Conservation (phyloP, 1,140 invertebrate species). For the Panagrolaimus sp. region DNA sequence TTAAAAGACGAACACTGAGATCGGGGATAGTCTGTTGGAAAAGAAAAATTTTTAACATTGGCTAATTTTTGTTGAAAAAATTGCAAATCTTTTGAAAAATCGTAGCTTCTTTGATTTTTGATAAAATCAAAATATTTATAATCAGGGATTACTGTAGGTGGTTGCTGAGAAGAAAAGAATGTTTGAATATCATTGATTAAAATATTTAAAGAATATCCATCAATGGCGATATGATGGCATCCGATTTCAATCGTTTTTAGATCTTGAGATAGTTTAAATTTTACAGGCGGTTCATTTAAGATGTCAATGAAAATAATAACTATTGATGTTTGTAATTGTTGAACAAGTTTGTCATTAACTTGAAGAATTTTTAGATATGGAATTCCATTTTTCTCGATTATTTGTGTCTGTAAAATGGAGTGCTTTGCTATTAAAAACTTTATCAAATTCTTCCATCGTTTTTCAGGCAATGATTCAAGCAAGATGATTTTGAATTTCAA, state of each 20-base stretch:
- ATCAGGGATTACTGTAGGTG: not conserved
- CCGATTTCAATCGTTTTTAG: not conserved
- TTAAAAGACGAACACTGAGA: not conserved
- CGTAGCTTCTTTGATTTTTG: not conserved
- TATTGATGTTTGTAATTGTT: not conserved
- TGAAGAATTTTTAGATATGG: not conserved
- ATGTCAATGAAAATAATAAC: not conserved
- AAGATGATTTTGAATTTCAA: too few species aligned
- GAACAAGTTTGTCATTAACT: not conserved
- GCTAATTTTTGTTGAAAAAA: slow-evolving; percentile 4
- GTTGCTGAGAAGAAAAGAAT: not conserved
- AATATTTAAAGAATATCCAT: slow-evolving; percentile 25
- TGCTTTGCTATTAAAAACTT: not conserved
- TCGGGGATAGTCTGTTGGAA: not conserved
- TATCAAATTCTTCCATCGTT: not conserved
- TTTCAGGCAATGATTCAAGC: too few species aligned
- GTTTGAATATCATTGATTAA: not conserved
- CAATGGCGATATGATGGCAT: slow-evolving; percentile 25
- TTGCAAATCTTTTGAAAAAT: not conserved
- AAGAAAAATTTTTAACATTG: not conserved
- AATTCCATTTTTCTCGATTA: not conserved
- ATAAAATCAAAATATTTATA: slow-evolving; percentile 13
- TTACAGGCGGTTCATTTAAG: not conserved
- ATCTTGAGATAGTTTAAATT: not conserved
- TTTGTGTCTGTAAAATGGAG: not conserved